Base-by-base conservation (phyloP, 2,888 invertebrate species). In the Emmelina monodactyla region DNA sequence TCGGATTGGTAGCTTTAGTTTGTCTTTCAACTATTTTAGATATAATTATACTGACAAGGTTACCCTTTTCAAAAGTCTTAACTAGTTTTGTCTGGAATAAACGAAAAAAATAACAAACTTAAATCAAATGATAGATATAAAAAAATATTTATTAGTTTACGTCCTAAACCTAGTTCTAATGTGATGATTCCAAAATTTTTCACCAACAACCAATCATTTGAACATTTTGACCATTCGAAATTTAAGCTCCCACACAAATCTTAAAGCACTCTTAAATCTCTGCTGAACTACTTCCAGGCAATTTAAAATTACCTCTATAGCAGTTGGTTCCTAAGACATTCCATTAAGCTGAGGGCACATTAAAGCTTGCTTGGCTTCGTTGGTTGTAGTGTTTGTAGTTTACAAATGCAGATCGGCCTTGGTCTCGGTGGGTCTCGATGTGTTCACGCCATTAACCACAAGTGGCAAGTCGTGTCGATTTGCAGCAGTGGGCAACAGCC, bases 361-460 rank as follows among this genome's bases (percentile, higher is more conserved):
- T 19, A 19, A 19, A 19, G 19, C 19, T n/a, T n/a, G n/a, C n/a
- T n/a, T n/a, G 19, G 19, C 19, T 5, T 19, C 5, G 5, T 19
- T 5, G 5, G 19, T 19, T 19, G 19, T 19, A 9, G 5, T 43
- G 41, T 43, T 47, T 43, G 39, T 38, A 39, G 40, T 42, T 43
- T 44, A 37, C 43, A 34, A 31, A 34, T 36, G 32, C 29, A 36
- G 36, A 38, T 35, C 35, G 31, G 31, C 31, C 30, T 31, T 22
- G 31, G 25, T 13, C 22, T 16, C 22, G 25, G 14, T 30, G 32
- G 30, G 35, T 10, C n/a, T 25, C 25, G 22, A 39, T 37, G 34
- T 49, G 41, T 45, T 46, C 46, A 49, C 45, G 41, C 50, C 51
- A 54, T 58, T 58, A 53, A 50, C 38, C 42, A 32, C 42, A 35